A percentile compares a stretch with the other conserved stretches of the same genome.
Evolutionary conservation across 2,888 invertebrate genomes (phyloP).

Genomic region (Enchytraeus crypticus): DNA sequence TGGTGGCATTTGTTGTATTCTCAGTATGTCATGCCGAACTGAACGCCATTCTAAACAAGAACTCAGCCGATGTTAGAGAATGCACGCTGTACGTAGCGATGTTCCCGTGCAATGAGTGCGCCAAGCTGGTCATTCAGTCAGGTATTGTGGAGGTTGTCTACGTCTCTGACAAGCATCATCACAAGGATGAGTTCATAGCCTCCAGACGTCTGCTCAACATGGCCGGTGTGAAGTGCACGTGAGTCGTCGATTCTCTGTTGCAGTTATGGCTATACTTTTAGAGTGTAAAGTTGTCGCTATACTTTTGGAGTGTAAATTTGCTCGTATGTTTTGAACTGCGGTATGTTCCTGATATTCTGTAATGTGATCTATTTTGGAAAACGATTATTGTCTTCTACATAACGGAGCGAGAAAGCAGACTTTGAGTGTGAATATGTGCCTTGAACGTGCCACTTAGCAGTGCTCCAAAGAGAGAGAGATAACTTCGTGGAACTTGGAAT

Average conservation of each 20-base stretch:
- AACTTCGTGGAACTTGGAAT: too few relatives aligned
- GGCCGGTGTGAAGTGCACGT: conserved; percentile 60
- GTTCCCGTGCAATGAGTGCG: conserved; percentile 96
- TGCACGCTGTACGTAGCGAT: conserved; percentile 79
- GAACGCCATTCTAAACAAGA: conserved; percentile 90
- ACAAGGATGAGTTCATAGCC: conserved; percentile 63
- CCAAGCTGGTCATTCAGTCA: conserved; percentile 89
- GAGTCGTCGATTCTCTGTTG: conserved; percentile 1
- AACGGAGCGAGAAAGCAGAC: too few relatives aligned
- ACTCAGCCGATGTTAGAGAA: conserved; percentile 64
- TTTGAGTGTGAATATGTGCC: too few relatives aligned
- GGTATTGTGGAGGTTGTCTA: conserved; percentile 66
- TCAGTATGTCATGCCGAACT: conserved; percentile 94
- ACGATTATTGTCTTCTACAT: too few relatives aligned
- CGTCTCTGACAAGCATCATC: conserved; percentile 69
- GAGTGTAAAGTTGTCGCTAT: too few relatives aligned
- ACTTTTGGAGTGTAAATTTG: too few relatives aligned
- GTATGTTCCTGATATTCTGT: neutral
- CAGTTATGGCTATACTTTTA: neutral
- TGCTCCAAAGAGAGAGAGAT: too few relatives aligned
- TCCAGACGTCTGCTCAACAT: conserved; percentile 74
- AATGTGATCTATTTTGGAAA: neutral
- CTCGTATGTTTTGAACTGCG: too few relatives aligned
- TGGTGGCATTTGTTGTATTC: too few relatives aligned
- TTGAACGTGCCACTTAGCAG: too few relatives aligned